A percentile compares a stretch with the other conserved stretches of the same genome.
Evolutionary conservation across 2,888 invertebrate species (phyloP).

Genomic region (Lepidocyrtinus sp.): DNA sequence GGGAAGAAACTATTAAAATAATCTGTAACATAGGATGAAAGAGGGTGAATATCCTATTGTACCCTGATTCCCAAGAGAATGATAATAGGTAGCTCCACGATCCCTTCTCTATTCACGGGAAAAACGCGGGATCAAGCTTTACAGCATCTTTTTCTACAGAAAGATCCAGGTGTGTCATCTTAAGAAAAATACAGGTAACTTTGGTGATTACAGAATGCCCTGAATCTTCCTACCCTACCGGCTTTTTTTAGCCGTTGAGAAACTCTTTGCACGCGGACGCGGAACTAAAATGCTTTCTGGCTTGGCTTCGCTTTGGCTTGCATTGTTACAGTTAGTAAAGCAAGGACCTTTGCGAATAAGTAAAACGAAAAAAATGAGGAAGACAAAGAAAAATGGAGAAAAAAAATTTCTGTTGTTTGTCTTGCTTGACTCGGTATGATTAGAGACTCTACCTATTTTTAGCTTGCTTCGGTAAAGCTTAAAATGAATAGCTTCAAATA

Average conservation of each 20-base stretch:
- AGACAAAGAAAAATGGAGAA: neutral
- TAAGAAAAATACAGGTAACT: neutral
- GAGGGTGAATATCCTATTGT: slow-evolving; percentile 18
- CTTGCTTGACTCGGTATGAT: neutral
- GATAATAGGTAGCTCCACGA: neutral
- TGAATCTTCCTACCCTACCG: neutral
- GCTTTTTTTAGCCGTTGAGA: slow-evolving; percentile 10
- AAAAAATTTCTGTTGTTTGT: neutral
- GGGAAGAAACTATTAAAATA: slow-evolving; percentile 9
- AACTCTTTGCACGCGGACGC: slow-evolving; percentile 10
- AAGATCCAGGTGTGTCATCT: neutral
- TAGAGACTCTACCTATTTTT: neutral
- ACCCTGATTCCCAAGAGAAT: neutral
- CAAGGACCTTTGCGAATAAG: neutral
- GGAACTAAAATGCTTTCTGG: neutral
- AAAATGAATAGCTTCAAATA: too few species aligned
- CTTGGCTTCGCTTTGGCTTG: neutral
- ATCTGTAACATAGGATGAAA: slow-evolving; percentile 10
- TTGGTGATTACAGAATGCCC: neutral
- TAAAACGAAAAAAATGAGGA: neutral
- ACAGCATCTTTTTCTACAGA: neutral
- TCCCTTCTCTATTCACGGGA: neutral
- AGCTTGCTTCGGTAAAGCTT: too few species aligned
- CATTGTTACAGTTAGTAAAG: neutral
- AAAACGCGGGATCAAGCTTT: slow-evolving; percentile 4